Evolutionary conservation across 2,797 vertebrate genomes (phyloP), one percentile per base, ranked within the genome.

Genomic region (Poeciliopsis gracilis): DNA sequence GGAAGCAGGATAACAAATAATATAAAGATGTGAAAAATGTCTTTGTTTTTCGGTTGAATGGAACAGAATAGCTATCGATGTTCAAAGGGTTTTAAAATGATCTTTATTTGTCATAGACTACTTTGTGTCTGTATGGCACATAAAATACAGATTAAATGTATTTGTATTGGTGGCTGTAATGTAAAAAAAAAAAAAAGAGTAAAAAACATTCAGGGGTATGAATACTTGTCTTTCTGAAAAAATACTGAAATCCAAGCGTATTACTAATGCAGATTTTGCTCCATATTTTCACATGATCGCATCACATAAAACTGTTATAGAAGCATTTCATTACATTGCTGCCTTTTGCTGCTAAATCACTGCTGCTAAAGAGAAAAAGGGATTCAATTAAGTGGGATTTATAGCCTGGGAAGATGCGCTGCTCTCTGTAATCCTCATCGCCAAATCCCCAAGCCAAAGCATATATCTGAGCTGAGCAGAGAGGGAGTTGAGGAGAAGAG

Each of bases 381-480:
- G 66, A 28, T 72, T 83, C 83, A 94, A 93, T 95, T 94, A 94
- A 91, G 77, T 89, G 30, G 85, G 91, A 94, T 95, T 95, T 91
- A 92, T 83, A 71, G 81, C 72, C 57, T 11, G 59, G 75, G 88
- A 63, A 88, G 84, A 92, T 91, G 77, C 88, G 81, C 53, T 43
- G 75, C 45, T 76, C 79, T 84, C 76, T n/a, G 72, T 81, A 86
- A 81, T 66, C 36, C 53, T 83, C 77, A 84, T 71, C 49, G 13
- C 41, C 41, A 43, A 43, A 43, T 10, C 41, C 41, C 10, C 41
- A 16, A 0, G 85, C 85, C 84, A 89, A 90, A 91, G 85, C 73
- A 87, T 89, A 91, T 75, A 84, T 89, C 81, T 90, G 92, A 93
- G 67, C 86, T 84, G n/a, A 89, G 81, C 71, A 25, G 77, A 0